These are phyloP conservation scores for Vimba vimba DNA, from an alignment of 2,113 vertebrate genomes.

Conservation along the genomic window DNA sequence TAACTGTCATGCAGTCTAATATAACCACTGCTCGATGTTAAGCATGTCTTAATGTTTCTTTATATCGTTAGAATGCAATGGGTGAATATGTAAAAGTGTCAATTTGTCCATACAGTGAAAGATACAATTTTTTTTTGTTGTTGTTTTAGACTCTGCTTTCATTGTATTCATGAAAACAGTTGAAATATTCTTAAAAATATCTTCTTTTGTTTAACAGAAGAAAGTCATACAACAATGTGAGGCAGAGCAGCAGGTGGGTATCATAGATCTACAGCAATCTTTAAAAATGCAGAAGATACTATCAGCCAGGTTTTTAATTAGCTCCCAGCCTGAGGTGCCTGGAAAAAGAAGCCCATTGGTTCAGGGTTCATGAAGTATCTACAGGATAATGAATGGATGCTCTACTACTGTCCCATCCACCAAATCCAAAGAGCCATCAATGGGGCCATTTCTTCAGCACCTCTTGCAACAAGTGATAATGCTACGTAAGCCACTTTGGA, in stretches of 20 bases:
- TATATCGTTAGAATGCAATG: neutral
- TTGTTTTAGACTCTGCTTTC: neutral
- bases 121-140: neutral
- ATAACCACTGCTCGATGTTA: neutral
- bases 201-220: neutral
- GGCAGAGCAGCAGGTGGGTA: neutral
- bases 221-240: no score
- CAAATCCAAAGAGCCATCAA: neutral
- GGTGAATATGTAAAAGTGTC: neutral
- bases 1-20: conserved; percentile 1
- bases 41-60: neutral
- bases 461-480: neutral
- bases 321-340: conserved; percentile 28
- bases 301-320: conserved; percentile 40
- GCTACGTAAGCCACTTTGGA: neutral
- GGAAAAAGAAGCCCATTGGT: conserved; percentile 44
- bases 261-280: neutral
- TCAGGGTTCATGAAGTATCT: conserved; percentile 48
- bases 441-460: neutral
- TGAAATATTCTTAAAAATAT: neutral
- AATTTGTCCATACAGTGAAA: neutral
- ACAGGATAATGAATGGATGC: conserved; percentile 26
- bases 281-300: conserved; percentile 33
- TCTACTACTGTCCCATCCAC: neutral
- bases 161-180: neutral